Evolutionary conservation across 2,888 invertebrate genomes (phyloP), one percentile per base, ranked within the genome.

Genomic region (Cremastinae sp.): DNA sequence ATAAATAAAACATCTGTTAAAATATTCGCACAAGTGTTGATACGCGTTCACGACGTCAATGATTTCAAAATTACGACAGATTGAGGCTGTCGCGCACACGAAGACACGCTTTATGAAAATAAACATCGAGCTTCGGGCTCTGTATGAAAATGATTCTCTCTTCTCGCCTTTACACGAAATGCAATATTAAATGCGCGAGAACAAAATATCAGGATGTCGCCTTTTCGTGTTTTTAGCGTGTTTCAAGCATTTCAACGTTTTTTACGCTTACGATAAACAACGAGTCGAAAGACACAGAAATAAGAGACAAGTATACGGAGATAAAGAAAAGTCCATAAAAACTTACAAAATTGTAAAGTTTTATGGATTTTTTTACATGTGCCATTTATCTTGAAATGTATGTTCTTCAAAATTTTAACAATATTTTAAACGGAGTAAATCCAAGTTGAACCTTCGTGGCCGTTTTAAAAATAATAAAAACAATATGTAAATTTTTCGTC

Each of bases 11-110:
- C 61, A 71, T 16, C 71, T 71, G 75, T 47, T 65, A 18, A 10
- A 71, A 71, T 47, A 66, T 75, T 71, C 61, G 65, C 65, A 61
- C 75, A 75, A 71, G 71, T 71, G 75, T 22, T 10, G 59, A 55
- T 35, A 56, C 43, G 28, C 65, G 55, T 18, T 47, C 16, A 14
- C 20, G n/a, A 53, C 61, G 70, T 70, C 47, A 61, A 71, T 75
- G 64, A 68, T 65, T 69, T 64, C 9, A 61, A 58, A 68, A 55
- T 68, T 65, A 53, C 55, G 72, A 72, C 55, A 59, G 55, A 55
- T 75, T 68, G 68, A 41, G 58, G 37, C 51, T 41, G 62, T 39
- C 20, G 41, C 16, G 12, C 22, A n/a, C 28, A 10, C 41, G 43
- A 16, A 51, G 8, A 43, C 41, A 3, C 28, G 28, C 5, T 28